Evolutionary conservation across 2,113 vertebrate species (phyloP), one percentile per base, ranked within the genome.

Genomic region (Poeciliopsis retropinna): DNA sequence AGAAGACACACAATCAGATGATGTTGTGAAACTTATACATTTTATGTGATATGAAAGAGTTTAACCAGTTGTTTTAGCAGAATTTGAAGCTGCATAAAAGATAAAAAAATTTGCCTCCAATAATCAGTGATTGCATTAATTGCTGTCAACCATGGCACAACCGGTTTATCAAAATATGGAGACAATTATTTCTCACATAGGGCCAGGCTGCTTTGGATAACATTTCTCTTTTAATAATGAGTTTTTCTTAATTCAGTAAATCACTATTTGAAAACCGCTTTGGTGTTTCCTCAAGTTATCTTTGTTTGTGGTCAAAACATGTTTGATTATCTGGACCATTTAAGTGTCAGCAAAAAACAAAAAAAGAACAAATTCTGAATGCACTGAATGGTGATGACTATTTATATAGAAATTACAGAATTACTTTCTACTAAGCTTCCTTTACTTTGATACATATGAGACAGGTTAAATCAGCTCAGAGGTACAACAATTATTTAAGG

Each of bases 401-500:
- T 44, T 44, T 44, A 17, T 44, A 44, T 14, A 44, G 41, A 44
- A 44, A 44, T 44, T 44, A 34, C 32, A 65, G 31, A 63, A 22
- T 3, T 6, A 34, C 5, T 28, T 15, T 14, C 39, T 44, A 30
- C 51, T 25, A 22, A 57, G 4, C 2, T 30, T 4, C 2, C 5
- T 29, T 30, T 37, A 3, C 3, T 11, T 39, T 17, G 29, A 30
- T 37, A 37, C 34, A 62, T 28, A 27, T 29, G 27, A 28, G 62
- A 5, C 27, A 62, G 29, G 37, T 39, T 41, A 4, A n/a, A 64
- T 30, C 66, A 39, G 60, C 12, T n/a, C 51, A 66, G 61, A 31
- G 10, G 12, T 67, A 51, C 57, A 67, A 64, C 31, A 27, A 31
- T n/a, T 15, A 29, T 25, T 69, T 76, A 19, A 77, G 62, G 70